phyloP scores from a whole-genome alignment of 2,113 vertebrate genomes.

The Rallus limicola region DNA sequence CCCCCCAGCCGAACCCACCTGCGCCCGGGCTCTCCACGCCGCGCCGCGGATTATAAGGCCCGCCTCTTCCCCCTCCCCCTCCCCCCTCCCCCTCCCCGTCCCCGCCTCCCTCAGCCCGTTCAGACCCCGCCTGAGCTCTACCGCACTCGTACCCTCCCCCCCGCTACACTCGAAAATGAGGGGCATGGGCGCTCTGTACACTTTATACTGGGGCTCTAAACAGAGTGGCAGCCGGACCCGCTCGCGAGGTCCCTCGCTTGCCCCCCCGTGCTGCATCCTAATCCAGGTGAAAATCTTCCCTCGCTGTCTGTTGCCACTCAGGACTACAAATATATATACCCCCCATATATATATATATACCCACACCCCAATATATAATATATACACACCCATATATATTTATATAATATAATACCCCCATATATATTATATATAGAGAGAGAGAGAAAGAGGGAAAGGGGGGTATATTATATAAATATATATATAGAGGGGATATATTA shows the following conservation, averaged over 20 bases:
- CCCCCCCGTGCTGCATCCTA: not conserved
- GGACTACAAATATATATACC: not conserved
- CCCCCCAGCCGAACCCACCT: not conserved
- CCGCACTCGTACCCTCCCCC: too few species aligned
- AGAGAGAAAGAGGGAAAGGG: too few species aligned
- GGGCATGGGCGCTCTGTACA: too few species aligned
- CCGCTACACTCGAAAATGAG: too few species aligned
- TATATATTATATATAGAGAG: too few species aligned
- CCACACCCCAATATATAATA: too few species aligned
- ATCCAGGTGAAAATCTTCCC: not conserved
- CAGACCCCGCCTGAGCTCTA: too few species aligned
- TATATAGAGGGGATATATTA: too few species aligned
- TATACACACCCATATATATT: too few species aligned
- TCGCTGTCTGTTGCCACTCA: not conserved
- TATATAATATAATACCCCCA: too few species aligned
- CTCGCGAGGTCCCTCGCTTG: rapidly evolving
- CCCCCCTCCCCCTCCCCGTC: not conserved
- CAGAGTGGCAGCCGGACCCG: rapidly evolving
- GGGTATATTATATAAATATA: too few species aligned
- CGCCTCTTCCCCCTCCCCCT: not conserved
- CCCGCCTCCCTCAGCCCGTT: not conserved
- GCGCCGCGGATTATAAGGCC: not conserved
- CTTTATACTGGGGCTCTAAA: rapidly evolving
- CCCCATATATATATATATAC: too few species aligned
- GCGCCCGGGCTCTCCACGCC: not conserved